These are phyloP conservation scores for Salticus scenicus DNA, from an alignment of 2,888 invertebrate genomes.

Conservation along the genomic window DNA sequence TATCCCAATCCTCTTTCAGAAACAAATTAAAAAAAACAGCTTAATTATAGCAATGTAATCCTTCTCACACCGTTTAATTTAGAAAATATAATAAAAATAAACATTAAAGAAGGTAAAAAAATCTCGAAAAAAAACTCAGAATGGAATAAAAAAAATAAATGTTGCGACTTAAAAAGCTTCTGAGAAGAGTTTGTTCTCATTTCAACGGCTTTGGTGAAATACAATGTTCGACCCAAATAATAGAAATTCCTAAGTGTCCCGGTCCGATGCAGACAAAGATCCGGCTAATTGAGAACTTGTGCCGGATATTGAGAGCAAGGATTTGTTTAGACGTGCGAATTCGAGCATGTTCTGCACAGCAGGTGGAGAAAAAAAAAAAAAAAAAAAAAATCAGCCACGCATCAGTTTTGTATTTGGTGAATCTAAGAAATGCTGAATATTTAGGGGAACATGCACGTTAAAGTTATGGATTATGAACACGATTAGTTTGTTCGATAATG, in stretches of 20 bases:
- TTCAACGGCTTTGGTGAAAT: neutral
- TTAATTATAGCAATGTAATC: neutral
- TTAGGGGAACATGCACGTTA: too few relatives aligned
- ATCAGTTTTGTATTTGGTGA: too few relatives aligned
- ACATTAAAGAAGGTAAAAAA: neutral
- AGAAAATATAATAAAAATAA: neutral
- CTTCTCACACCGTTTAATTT: neutral
- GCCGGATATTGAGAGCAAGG: constrained; percentile 28
- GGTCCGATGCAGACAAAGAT: constrained; percentile 16
- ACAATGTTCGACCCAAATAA: neutral
- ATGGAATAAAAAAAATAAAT: neutral
- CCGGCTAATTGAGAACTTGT: constrained; percentile 41
- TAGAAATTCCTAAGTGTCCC: neutral
- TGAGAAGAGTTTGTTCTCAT: neutral
- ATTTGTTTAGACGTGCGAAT: neutral
- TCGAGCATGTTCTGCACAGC: neutral
- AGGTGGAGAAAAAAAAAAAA: too few relatives aligned
- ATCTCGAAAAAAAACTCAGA: too few relatives aligned
- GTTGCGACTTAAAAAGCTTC: neutral
- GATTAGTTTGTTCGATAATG: too few relatives aligned
- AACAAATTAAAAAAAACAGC: neutral
- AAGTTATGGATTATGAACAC: too few relatives aligned
- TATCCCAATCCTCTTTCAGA: too few relatives aligned
- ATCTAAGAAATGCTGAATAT: too few relatives aligned
- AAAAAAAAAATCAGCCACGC: too few relatives aligned